These are phyloP conservation scores for Zaprionus inermis DNA, from an alignment of 1,140 invertebrate genomes.

Conservation along the genomic window DNA sequence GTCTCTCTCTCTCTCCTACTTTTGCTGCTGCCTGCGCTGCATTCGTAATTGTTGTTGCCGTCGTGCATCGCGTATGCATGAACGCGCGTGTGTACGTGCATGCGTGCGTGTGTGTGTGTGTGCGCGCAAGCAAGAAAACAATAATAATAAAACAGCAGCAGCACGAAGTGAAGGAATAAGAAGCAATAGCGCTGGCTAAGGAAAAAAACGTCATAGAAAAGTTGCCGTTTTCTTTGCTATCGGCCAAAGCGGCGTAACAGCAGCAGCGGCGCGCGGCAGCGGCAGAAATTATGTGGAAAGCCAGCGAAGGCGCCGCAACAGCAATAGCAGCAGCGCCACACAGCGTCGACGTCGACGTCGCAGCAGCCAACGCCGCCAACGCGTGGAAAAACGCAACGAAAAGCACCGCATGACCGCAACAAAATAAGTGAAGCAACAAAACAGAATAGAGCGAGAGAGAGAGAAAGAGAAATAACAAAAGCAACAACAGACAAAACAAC, in stretches of 20 bases:
- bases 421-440: constrained; percentile 29
- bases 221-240: not conserved
- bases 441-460: constrained; percentile 10
- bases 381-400: constrained; percentile 30
- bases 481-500: not conserved
- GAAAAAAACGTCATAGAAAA: not conserved
- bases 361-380: constrained; percentile 33
- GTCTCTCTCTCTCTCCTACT: not conserved
- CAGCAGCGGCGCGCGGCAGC: not conserved
- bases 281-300: constrained; percentile 55
- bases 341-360: constrained; percentile 22
- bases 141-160: constrained; percentile 24
- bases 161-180: not conserved
- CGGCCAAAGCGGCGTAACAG: constrained; percentile 5
- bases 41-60: constrained; percentile 8
- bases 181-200: not conserved
- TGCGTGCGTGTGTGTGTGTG: constrained; percentile 15
- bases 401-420: constrained; percentile 47
- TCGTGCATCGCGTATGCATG: constrained; percentile 7
- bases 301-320: constrained; percentile 41
- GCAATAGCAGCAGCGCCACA: constrained; percentile 31
- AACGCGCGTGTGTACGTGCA: constrained; percentile 8
- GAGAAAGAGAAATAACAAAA: constrained; percentile 13
- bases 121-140: constrained; percentile 25
- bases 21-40: not conserved